Conservation (phyloP, 1,140 invertebrate species). For the Drosophila funebris region DNA sequence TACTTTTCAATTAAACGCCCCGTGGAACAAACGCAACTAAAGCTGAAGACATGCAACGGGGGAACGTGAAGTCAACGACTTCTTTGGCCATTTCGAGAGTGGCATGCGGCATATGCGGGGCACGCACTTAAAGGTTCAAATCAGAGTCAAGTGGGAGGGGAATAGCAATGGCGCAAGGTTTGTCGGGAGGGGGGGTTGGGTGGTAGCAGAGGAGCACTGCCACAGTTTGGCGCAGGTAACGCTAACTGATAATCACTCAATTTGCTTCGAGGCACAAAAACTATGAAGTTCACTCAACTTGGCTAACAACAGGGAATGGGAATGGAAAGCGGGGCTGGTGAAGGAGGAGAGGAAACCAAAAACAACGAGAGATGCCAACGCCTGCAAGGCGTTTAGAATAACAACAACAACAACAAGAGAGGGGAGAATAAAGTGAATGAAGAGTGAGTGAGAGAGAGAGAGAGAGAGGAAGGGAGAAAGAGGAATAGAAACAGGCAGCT, state of each 20-base stretch:
- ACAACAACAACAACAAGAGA: slow-evolving; percentile 19
- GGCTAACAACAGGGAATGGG: slow-evolving; percentile 31
- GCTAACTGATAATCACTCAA: slow-evolving; percentile 80
- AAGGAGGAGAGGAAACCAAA: slow-evolving; percentile 14
- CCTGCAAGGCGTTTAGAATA: slow-evolving; percentile 65
- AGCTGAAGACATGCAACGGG: background rate
- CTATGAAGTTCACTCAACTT: slow-evolving; percentile 77
- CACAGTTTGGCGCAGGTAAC: slow-evolving; percentile 49
- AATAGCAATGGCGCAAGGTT: too few species aligned
- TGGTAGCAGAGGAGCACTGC: background rate
- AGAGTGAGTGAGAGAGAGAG: background rate
- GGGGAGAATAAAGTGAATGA: background rate
- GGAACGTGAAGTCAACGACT: slow-evolving; percentile 42
- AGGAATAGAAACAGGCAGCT: slow-evolving; percentile 6
- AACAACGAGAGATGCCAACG: slow-evolving; percentile 56
- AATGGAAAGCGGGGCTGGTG: too few species aligned
- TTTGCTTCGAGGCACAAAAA: slow-evolving; percentile 69
- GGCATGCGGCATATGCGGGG: slow-evolving; percentile 56
- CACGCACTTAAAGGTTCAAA: slow-evolving; percentile 53
- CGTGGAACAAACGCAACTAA: background rate
- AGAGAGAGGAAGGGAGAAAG: background rate
- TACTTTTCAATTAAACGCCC: slow-evolving; percentile 35
- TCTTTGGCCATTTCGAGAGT: slow-evolving; percentile 51
- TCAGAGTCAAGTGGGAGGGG: background rate
- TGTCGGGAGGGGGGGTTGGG: background rate